Evolutionary conservation across 1,140 invertebrate species (phyloP).

Genomic region (Lanistes nyassanus): DNA sequence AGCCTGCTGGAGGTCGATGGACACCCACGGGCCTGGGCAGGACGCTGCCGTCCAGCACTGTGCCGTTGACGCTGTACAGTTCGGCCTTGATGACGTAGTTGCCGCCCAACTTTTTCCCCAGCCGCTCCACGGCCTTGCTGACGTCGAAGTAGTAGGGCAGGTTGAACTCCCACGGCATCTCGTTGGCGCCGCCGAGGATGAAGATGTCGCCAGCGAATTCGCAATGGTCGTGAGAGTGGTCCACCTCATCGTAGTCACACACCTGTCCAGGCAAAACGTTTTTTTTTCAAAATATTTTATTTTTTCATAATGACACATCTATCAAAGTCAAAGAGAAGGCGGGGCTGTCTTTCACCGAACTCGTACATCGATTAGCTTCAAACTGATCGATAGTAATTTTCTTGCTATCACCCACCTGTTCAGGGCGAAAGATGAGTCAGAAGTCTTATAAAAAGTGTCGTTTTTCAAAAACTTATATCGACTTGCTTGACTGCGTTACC

Average conservation of each 20-base stretch:
- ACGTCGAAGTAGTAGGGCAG: slow-evolving; percentile 26
- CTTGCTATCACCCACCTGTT: no score
- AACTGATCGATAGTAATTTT: no score
- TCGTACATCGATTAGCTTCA: no score
- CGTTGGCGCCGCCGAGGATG: slow-evolving; percentile 35
- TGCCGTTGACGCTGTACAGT: slow-evolving; percentile 36
- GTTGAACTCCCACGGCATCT: slow-evolving; percentile 39
- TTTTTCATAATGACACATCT: no score
- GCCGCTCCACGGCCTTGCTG: slow-evolving; percentile 20
- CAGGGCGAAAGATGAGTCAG: no score
- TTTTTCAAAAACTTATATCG: no score
- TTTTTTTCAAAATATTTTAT: no score
- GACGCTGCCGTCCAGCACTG: slow-evolving; percentile 1
- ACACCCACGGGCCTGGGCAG: slow-evolving; percentile 26
- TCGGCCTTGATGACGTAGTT: slow-evolving; percentile 28
- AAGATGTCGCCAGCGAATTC: slow-evolving; percentile 40
- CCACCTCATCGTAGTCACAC: background rate
- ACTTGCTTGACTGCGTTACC: no score
- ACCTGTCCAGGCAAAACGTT: no score
- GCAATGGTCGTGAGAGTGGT: slow-evolving; percentile 12
- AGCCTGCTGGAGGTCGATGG: slow-evolving; percentile 24
- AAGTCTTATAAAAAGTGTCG: no score
- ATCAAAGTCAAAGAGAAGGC: no score
- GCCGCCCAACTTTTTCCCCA: slow-evolving; percentile 15
- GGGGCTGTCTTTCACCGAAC: no score